A percentile compares a stretch with the other conserved stretches of the same genome.
phyloP scores from a whole-genome alignment of 2,888 invertebrate genomes.

The Eucriotettix oculatus region DNA sequence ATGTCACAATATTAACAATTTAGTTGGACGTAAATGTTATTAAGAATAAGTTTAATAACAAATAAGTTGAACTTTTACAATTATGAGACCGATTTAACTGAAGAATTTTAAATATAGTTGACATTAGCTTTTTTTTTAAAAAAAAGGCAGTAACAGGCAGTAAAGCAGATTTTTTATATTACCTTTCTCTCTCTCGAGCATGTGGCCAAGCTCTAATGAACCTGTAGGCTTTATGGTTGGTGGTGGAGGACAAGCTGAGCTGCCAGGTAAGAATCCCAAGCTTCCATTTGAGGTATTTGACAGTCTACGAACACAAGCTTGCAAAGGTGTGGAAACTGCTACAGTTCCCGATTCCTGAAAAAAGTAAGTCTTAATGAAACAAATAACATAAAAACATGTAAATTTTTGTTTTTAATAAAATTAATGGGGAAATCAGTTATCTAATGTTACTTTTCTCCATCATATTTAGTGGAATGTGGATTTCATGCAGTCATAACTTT shows the following conservation, averaged over 20 bases:
- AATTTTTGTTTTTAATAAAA: no score
- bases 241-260: constrained; percentile 12
- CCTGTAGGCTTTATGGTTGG: constrained; percentile 32
- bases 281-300: not conserved
- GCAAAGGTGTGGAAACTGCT: constrained; percentile 6
- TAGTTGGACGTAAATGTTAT: no score
- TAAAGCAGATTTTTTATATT: not conserved
- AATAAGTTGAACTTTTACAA: not conserved
- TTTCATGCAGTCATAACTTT: no score
- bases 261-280: constrained; percentile 6
- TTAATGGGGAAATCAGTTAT: no score
- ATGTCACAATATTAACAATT: no score
- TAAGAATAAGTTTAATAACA: no score
- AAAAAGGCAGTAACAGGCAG: not conserved
- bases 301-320: not conserved
- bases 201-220: constrained; percentile 37
- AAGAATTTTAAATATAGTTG: not conserved
- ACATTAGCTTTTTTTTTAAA: not conserved
- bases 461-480: no score
- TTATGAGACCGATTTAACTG: not conserved
- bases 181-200: constrained; percentile 14
- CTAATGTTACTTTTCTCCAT: no score
- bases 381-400: not conserved
- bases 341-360: constrained; percentile 15
- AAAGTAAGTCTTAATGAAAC: constrained; percentile 13